Conservation (phyloP, 2,113 vertebrate genomes). For the Condylura cristata region DNA sequence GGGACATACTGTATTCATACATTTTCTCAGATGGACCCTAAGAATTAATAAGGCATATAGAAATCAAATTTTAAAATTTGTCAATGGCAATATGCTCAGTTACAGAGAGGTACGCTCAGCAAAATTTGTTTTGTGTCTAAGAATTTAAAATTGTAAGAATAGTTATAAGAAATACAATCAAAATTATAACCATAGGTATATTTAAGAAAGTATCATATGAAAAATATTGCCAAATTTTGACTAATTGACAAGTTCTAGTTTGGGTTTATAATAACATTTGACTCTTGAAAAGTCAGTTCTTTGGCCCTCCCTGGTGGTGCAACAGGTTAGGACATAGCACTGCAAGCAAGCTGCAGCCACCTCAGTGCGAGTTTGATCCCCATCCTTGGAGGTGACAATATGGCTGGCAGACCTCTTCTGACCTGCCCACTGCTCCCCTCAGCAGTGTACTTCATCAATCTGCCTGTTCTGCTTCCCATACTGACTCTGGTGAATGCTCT, state of each 20-base stretch:
- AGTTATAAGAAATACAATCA: not conserved
- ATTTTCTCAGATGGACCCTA: not conserved
- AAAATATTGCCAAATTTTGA: not conserved
- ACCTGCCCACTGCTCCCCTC: too few species aligned
- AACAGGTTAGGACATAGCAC: too few species aligned
- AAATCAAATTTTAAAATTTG: not conserved
- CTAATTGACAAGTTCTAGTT: not conserved
- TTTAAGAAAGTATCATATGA: not conserved
- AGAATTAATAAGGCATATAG: not conserved
- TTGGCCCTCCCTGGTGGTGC: too few species aligned
- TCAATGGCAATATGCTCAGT: not conserved
- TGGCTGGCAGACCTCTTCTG: too few species aligned
- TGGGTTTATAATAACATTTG: not conserved
- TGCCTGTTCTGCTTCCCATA: too few species aligned
- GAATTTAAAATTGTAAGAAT: not conserved
- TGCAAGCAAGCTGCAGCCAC: too few species aligned
- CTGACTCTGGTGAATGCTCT: too few species aligned
- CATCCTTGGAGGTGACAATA: too few species aligned
- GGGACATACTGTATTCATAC: not conserved
- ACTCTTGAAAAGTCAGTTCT: not conserved
- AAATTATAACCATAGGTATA: not conserved
- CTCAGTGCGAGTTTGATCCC: too few species aligned
- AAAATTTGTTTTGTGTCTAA: slow-evolving; percentile 2
- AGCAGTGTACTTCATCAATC: too few species aligned
- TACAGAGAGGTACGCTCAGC: not conserved